Conservation (phyloP, 2,888 invertebrate species). For the Ochropleura leucogaster region DNA sequence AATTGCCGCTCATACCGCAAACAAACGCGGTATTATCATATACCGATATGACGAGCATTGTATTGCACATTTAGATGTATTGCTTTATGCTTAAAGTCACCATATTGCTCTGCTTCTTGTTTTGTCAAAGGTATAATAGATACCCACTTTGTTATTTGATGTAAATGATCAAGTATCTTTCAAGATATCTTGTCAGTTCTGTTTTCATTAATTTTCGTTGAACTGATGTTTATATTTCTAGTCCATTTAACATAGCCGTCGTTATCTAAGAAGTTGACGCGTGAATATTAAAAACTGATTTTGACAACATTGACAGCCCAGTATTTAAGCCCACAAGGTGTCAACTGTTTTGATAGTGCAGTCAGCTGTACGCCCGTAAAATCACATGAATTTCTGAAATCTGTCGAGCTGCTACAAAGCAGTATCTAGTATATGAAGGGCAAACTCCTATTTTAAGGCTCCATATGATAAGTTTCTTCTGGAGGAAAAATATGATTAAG, state of each 20-base stretch:
- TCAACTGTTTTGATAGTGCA: background rate
- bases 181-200: background rate
- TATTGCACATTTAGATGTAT: slow-evolving; percentile 4
- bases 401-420: background rate
- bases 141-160: background rate
- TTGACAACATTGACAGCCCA: background rate
- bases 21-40: slow-evolving; percentile 75
- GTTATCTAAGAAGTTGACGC: background rate
- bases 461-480: slow-evolving; percentile 22
- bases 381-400: background rate
- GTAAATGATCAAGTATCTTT: background rate
- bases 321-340: background rate
- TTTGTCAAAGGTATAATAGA: background rate
- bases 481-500: slow-evolving; percentile 38
- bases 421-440: slow-evolving; percentile 8
- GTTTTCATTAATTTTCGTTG: background rate
- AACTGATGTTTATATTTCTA: background rate
- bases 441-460: slow-evolving; percentile 17
- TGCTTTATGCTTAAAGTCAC: background rate
- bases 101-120: background rate
- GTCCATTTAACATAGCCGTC: background rate
- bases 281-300: background rate
- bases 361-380: background rate
- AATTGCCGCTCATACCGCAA: slow-evolving; percentile 77
- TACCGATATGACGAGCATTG: slow-evolving; percentile 42